Base-by-base conservation (phyloP, 2,113 vertebrate species). In the Equus przewalskii region DNA sequence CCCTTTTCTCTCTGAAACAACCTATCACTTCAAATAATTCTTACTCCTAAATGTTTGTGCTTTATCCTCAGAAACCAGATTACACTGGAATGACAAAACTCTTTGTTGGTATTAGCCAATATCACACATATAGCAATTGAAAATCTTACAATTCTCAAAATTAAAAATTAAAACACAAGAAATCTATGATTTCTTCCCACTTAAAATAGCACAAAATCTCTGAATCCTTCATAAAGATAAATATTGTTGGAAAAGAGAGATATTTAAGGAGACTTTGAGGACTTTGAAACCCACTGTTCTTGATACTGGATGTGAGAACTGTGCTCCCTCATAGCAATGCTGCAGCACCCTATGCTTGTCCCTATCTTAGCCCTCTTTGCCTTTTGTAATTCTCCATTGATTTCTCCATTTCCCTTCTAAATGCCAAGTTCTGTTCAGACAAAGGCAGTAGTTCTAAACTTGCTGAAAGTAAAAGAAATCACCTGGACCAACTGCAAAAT, bases 161-260 rank as follows among this genome's bases (percentile, higher is more conserved):
- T 21, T 82, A 76, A 75, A 75, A 75, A 41, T 75, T 54, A 72
- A 78, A 93, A 89, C 26, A 89, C 26, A 70, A 92, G 33, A 96
- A 91, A 64, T 78, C 1, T 3, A 9, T 54, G 1, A 21, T 81
- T 72, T 73, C 7, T 30, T 46, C 26, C 9, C 33, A 58, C 28
- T 24, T 84, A 14, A 51, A 49, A 60, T 54, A 86, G 14, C 10
- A 81, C 12, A 72, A 70, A 89, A 56, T 2, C 9, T 13, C 10
- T 46, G 22, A 84, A 24, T 70, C 22, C 18, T 58, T 69, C 33
- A 70, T 19, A 18, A 79, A 76, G 44, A 54, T 3, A 22, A 19
- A 72, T 33, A 22, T 36, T 69, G 10, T 51, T 72, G 7, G 28
- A 30, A 56, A 13, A 44, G 15, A 49, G 6, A 33, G 24, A 16